Evolutionary conservation across 2,888 invertebrate genomes (phyloP).

Genomic region (Nipponacmea schrenckii): DNA sequence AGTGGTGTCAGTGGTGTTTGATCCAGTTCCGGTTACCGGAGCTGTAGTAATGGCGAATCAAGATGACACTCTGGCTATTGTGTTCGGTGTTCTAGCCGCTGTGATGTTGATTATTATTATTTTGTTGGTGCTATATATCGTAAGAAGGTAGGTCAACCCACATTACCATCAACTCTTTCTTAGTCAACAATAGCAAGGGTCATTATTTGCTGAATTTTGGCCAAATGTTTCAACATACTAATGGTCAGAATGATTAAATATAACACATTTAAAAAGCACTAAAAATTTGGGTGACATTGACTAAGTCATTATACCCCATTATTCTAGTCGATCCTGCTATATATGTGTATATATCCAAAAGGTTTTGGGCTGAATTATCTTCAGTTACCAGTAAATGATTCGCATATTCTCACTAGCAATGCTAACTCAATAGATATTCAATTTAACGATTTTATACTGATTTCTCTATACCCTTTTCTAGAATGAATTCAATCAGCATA

Average conservation of each 20-base stretch:
- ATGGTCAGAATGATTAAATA: too few species aligned
- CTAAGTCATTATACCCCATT: too few species aligned
- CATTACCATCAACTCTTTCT: neutral
- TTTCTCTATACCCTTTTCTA: neutral
- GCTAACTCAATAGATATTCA: too few species aligned
- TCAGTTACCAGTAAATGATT: too few species aligned
- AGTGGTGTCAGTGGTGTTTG: slow-evolving; percentile 44
- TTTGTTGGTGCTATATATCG: slow-evolving; percentile 41
- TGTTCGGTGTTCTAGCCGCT: slow-evolving; percentile 21
- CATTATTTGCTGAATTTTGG: too few species aligned
- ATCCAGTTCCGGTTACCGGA: slow-evolving; percentile 22
- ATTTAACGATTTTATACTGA: neutral
- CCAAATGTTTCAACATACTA: too few species aligned
- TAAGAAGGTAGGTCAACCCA: slow-evolving; percentile 37
- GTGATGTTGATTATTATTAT: slow-evolving; percentile 40
- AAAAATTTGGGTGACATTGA: too few species aligned
- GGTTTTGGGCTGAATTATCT: too few species aligned
- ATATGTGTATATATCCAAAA: too few species aligned
- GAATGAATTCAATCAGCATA: too few species aligned
- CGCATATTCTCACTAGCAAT: neutral
- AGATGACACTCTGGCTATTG: slow-evolving; percentile 20
- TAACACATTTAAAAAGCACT: too few species aligned
- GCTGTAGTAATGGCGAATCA: slow-evolving; percentile 1
- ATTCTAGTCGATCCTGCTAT: too few species aligned
- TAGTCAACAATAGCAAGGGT: neutral